These are phyloP conservation scores for Lepidonotus clava DNA, from an alignment of 2,888 invertebrate genomes.

Conservation along the genomic window DNA sequence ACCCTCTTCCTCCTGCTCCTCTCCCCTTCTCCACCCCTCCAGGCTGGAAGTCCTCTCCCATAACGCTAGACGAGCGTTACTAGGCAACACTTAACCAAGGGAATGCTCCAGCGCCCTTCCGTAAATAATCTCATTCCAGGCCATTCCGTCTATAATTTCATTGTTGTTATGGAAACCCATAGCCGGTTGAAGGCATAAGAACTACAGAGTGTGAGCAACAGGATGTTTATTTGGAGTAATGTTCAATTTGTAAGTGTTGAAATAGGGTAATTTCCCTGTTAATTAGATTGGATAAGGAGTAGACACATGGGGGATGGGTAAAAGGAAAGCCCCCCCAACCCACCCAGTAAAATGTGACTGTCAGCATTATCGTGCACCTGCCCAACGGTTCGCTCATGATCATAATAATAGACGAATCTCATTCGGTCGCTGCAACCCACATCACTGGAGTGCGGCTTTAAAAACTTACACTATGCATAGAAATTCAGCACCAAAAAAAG, in stretches of 20 bases:
- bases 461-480: no score
- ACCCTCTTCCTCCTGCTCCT: background rate
- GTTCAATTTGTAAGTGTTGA: conserved; percentile 30
- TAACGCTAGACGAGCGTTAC: background rate
- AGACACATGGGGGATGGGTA: conserved; percentile 5
- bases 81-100: conserved; percentile 23
- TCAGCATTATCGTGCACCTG: background rate
- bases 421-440: no score
- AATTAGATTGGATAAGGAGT: conserved; percentile 33
- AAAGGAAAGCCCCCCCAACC: background rate
- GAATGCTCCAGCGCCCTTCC: background rate
- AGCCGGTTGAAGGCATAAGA: no score
- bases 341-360: conserved; percentile 45
- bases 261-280: background rate
- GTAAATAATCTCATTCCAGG: conserved; percentile 8
- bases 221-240: conserved; percentile 32
- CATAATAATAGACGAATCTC: no score
- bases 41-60: background rate
- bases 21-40: background rate
- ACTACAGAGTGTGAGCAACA: background rate
- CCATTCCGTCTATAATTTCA: conserved; percentile 10
- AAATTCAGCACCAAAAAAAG: no score
- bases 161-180: conserved; percentile 40
- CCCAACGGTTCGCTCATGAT: background rate
- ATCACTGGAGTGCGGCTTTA: no score